Percentiles rank a stretch among this genome's conserved stretches.
phyloP scores from a whole-genome alignment of 35 echinoderm and acorn worm species.

The Acanthaster planci region DNA sequence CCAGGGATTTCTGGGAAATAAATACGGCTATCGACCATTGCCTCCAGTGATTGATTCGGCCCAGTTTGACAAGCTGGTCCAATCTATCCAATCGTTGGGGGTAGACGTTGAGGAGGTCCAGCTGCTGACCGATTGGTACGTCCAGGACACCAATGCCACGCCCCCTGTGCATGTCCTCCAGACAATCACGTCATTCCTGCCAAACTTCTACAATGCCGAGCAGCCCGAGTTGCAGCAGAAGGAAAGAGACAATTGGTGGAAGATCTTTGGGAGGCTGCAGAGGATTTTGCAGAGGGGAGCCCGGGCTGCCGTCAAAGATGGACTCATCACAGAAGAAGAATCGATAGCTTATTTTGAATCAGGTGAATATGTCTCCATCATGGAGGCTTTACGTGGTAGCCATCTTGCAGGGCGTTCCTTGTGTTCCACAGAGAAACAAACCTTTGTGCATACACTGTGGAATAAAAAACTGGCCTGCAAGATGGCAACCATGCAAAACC shows the following conservation, averaged over 20 bases:
- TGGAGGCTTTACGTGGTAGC: too few relatives aligned
- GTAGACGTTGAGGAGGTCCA: slow-evolving; percentile 7
- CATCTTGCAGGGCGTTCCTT: too few relatives aligned
- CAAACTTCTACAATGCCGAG: slow-evolving; percentile 57
- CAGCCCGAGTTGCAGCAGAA: slow-evolving; percentile 39
- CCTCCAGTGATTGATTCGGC: slow-evolving; percentile 43
- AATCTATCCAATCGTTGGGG: slow-evolving; percentile 1
- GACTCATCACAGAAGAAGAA: slow-evolving; percentile 48
- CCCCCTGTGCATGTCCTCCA: slow-evolving; percentile 77
- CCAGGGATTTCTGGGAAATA: slow-evolving; percentile 85
- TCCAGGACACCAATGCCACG: slow-evolving; percentile 68
- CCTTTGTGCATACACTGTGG: too few relatives aligned
- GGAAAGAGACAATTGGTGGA: slow-evolving; percentile 70
- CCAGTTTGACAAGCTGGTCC: slow-evolving; percentile 60
- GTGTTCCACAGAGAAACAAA: too few relatives aligned
- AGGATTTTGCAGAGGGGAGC: slow-evolving; percentile 51
- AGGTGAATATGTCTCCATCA: too few relatives aligned
- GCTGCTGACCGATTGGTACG: slow-evolving; percentile 71
- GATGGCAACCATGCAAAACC: too few relatives aligned
- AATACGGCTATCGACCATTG: slow-evolving; percentile 87
- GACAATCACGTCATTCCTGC: slow-evolving; percentile 69
- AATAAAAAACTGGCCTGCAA: too few relatives aligned
- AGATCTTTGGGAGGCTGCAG: slow-evolving; percentile 42
- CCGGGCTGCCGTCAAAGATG: slow-evolving; percentile 32
- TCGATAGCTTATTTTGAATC: slow-evolving; percentile 56